Evolutionary conservation across 2,797 vertebrate genomes (phyloP).

Genomic region (Coregonus sp.): DNA sequence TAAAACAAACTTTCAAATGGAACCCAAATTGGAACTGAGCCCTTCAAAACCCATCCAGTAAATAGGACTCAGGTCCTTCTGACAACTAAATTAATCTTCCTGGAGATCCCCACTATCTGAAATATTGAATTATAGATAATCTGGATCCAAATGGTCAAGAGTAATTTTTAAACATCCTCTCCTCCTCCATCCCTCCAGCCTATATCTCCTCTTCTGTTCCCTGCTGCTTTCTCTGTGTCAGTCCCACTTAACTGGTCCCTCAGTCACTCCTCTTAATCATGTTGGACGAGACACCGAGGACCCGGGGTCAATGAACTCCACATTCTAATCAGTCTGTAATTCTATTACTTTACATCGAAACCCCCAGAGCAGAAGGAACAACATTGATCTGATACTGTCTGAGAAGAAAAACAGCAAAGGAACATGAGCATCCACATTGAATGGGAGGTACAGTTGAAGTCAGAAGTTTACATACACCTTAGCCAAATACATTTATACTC

Average conservation of each 20-base stretch:
- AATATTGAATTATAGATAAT: background rate
- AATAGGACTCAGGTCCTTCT: background rate
- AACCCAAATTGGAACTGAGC: background rate
- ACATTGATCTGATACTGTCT: too few species aligned
- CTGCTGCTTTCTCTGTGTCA: background rate
- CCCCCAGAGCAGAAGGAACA: constrained; percentile 24
- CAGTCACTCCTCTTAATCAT: constrained; percentile 24
- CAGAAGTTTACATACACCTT: too few species aligned
- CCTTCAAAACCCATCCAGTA: background rate
- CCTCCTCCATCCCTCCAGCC: background rate
- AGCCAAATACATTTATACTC: too few species aligned
- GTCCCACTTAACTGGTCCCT: constrained; percentile 18
- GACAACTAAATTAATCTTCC: background rate
- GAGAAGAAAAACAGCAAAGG: too few species aligned
- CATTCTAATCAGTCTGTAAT: background rate
- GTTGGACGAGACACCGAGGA: constrained; percentile 14
- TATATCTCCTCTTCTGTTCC: background rate
- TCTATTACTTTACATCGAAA: constrained; percentile 31
- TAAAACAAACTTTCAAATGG: background rate
- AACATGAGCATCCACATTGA: too few species aligned
- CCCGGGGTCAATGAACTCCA: constrained; percentile 19
- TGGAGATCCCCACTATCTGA: background rate
- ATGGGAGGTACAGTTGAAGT: too few species aligned
- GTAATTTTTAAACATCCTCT: background rate
- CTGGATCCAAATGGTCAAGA: background rate